Evolutionary conservation across 2,797 vertebrate genomes (phyloP).

Genomic region (Galagoides demidoff): DNA sequence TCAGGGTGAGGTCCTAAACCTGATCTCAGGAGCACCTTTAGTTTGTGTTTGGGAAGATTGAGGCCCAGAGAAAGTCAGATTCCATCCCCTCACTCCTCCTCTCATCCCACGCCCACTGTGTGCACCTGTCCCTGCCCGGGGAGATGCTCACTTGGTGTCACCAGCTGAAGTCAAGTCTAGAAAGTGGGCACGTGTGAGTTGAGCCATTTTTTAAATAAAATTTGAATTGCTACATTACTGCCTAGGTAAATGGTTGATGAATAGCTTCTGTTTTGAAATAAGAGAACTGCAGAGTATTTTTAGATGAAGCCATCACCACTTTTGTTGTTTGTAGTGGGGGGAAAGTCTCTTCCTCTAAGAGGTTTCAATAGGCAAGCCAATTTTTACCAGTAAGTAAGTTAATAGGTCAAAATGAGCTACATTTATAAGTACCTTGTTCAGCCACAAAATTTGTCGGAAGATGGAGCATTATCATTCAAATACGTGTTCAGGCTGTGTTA

Average conservation of each 20-base stretch:
- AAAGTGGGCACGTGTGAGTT: not conserved
- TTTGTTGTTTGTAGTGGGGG: not conserved
- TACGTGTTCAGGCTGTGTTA: not conserved
- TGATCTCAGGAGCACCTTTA: not conserved
- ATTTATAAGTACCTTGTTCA: not conserved
- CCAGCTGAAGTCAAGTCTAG: not conserved
- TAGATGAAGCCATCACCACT: not conserved
- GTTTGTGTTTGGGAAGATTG: not conserved
- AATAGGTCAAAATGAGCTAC: not conserved
- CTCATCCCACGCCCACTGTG: rapidly evolving
- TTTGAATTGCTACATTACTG: not conserved
- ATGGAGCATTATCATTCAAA: constrained; percentile 7
- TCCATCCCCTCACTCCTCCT: not conserved
- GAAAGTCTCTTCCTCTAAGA: not conserved
- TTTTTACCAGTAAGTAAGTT: constrained; percentile 54
- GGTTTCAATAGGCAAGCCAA: not conserved
- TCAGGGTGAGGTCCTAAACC: not conserved
- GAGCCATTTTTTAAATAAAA: not conserved
- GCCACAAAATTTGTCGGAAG: not conserved
- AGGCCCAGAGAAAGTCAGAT: not conserved
- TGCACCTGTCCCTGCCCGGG: not conserved
- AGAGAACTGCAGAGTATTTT: constrained; percentile 4
- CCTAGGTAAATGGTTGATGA: not conserved
- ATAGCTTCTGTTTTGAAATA: constrained; percentile 31
- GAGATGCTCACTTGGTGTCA: not conserved